Evolutionary conservation across 2,797 vertebrate species (phyloP).

Genomic region (Sternotherus odoratus): DNA sequence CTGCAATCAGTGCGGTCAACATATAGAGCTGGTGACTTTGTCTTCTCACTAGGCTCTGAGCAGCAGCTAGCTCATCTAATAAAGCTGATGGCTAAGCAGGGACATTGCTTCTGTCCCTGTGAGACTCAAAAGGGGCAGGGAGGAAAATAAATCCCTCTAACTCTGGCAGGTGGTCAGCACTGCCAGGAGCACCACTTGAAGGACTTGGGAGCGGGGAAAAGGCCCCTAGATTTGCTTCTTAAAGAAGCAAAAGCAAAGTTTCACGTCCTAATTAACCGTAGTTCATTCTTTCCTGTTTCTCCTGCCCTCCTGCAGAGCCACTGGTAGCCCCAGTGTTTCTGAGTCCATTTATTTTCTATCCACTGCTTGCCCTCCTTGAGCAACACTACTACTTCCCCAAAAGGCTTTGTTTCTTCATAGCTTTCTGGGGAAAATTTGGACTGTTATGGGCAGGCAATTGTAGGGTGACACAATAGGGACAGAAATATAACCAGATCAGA

Average conservation of each 20-base stretch:
- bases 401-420: constrained; percentile 50
- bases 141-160: not conserved
- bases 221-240: not conserved
- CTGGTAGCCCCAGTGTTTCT: not conserved
- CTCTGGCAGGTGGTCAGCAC: not conserved
- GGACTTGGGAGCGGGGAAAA: not conserved
- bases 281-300: not conserved
- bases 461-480: constrained; percentile 63
- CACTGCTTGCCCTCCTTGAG: constrained; percentile 7
- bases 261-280: rapidly evolving
- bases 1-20: not conserved
- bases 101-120: not conserved
- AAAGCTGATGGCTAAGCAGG: not conserved
- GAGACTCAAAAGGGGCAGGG: not conserved
- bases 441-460: constrained; percentile 62
- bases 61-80: not conserved
- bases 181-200: not conserved
- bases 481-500: constrained; percentile 70
- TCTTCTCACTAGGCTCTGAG: not conserved
- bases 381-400: constrained; percentile 43
- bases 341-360: not conserved
- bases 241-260: not conserved
- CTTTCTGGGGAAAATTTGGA: constrained; percentile 26
- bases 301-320: constrained; percentile 37
- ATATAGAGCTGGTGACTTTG: not conserved